A percentile compares a stretch with the other conserved stretches of the same genome.
Evolutionary conservation across 2,888 invertebrate genomes (phyloP).

Genomic region (Liodrosophila aerea): DNA sequence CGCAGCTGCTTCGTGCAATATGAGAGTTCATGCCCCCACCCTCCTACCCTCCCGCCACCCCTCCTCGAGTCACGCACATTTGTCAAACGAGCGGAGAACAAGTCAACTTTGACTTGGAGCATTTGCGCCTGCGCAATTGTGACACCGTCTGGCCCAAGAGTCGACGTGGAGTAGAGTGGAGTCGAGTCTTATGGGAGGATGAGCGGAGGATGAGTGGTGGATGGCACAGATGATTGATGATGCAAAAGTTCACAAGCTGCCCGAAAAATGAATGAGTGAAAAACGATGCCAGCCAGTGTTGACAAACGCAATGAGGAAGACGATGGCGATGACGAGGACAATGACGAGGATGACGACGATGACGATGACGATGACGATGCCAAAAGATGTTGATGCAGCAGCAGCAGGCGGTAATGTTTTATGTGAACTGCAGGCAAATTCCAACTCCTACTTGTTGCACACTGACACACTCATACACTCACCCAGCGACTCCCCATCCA

Average conservation of each 20-base stretch:
- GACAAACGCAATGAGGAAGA: slow-evolving; percentile 36
- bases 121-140: slow-evolving; percentile 56
- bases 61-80: slow-evolving; percentile 29
- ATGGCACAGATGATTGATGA: slow-evolving; percentile 50
- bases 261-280: slow-evolving; percentile 30
- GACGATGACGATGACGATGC: slow-evolving; percentile 3
- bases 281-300: slow-evolving; percentile 38
- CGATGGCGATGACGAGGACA: slow-evolving; percentile 17
- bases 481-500: too few relatives aligned
- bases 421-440: background rate
- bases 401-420: too few relatives aligned
- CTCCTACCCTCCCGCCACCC: background rate
- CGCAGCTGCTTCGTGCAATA: slow-evolving; percentile 17
- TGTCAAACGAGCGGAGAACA: slow-evolving; percentile 27
- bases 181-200: background rate
- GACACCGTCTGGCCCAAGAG: background rate
- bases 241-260: slow-evolving; percentile 29
- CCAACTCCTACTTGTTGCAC: too few relatives aligned
- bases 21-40: background rate
- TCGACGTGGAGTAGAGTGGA: background rate
- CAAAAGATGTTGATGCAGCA: background rate
- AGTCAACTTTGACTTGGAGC: slow-evolving; percentile 42
- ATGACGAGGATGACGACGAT: slow-evolving; percentile 5
- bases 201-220: background rate
- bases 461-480: too few relatives aligned